Conservation (phyloP, 2,113 vertebrate genomes). For the Petrocephalus zakoni region DNA sequence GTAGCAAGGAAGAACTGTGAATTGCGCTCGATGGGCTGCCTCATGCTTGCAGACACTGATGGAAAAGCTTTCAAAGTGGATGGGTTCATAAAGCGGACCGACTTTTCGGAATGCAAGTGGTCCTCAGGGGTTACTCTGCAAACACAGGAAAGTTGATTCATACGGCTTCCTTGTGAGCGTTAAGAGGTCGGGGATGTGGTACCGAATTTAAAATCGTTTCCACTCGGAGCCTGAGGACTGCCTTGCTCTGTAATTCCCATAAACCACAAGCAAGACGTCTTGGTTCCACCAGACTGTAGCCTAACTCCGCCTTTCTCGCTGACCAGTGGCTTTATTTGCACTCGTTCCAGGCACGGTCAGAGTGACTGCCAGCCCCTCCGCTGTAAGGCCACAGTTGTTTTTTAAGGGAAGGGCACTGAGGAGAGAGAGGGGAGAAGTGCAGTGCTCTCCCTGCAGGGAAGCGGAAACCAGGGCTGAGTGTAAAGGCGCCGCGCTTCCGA, state of each 20-base stretch:
- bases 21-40: not conserved
- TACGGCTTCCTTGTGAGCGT: not conserved
- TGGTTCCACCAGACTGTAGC: conserved; percentile 8
- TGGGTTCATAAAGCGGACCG: not conserved
- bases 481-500: conserved; percentile 21
- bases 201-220: conserved; percentile 15
- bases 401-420: not conserved
- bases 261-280: conserved; percentile 16
- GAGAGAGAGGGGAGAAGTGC: not conserved
- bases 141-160: conserved; percentile 1
- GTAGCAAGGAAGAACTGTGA: not conserved
- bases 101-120: not conserved
- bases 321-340: conserved; percentile 9
- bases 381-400: not conserved
- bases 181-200: conserved; percentile 3
- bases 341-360: not conserved
- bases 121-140: not conserved
- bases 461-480: conserved; percentile 18
- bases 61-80: not conserved
- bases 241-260: conserved; percentile 21
- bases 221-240: conserved; percentile 2
- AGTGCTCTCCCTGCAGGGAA: conserved; percentile 20
- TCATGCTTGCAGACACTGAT: no score
- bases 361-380: not conserved
- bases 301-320: not conserved